phyloP scores from a whole-genome alignment of 2,113 vertebrate species.

The Cynoglossus semilaevis region DNA sequence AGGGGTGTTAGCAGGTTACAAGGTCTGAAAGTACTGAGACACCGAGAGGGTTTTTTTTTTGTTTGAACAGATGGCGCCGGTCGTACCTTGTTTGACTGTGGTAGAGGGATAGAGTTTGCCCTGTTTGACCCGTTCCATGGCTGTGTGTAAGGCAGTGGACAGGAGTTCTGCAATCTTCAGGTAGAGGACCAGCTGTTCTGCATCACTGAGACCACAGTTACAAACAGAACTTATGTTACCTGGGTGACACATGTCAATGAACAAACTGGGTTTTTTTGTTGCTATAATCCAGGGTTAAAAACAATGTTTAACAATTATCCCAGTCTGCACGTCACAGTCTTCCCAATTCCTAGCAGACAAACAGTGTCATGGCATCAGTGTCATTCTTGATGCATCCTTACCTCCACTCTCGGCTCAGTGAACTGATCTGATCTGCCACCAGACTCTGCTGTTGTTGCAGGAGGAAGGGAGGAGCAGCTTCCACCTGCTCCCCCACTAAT shows the following conservation, averaged over 20 bases:
- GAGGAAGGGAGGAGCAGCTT: conserved; percentile 64
- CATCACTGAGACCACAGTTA: conserved; percentile 76
- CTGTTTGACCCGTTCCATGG: conserved; percentile 86
- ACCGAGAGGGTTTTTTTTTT: background rate
- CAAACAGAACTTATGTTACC: background rate
- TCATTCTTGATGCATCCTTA: conserved; percentile 48
- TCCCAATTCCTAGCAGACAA: background rate
- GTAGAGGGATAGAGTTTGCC: conserved; percentile 91
- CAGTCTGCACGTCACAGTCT: too few species aligned
- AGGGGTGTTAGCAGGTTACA: background rate
- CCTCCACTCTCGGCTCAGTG: conserved; percentile 95
- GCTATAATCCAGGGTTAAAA: too few species aligned
- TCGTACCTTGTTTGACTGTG: conserved; percentile 91
- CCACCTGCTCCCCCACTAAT: conserved; percentile 31
- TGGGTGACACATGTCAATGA: too few species aligned
- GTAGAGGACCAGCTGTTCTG: conserved; percentile 93
- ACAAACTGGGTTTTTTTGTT: too few species aligned
- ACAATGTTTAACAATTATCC: too few species aligned
- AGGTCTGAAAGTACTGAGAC: background rate
- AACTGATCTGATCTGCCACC: conserved; percentile 96
- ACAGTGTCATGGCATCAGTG: background rate
- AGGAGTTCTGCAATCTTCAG: conserved; percentile 92
- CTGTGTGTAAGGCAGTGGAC: conserved; percentile 85
- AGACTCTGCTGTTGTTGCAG: conserved; percentile 87
- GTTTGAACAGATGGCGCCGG: background rate